phyloP scores from a whole-genome alignment of 35 echinoderm and acorn worm genomes.

The Lytechinus pictus region DNA sequence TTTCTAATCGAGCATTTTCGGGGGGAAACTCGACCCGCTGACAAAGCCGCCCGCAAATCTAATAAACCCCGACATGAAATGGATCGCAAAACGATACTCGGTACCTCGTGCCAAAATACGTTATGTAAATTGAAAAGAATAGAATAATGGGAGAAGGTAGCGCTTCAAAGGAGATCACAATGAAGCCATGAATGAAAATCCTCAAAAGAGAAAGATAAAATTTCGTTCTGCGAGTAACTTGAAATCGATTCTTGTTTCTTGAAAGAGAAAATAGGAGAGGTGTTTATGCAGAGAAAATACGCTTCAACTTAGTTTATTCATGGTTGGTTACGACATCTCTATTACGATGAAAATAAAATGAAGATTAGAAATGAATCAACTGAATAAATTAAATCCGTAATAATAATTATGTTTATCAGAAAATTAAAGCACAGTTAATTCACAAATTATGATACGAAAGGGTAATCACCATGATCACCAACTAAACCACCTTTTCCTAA shows the following conservation, averaged over 20 bases:
- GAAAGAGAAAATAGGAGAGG: not conserved
- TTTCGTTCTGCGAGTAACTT: not conserved
- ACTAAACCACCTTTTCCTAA: too few species aligned
- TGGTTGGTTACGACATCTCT: too few species aligned
- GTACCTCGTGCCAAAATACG: constrained; percentile 20
- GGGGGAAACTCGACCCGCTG: constrained; percentile 7
- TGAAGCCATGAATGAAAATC: not conserved
- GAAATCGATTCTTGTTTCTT: not conserved
- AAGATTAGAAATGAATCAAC: too few species aligned
- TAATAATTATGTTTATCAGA: too few species aligned
- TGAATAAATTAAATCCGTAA: too few species aligned
- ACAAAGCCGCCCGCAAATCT: constrained; percentile 38
- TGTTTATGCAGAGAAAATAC: not conserved
- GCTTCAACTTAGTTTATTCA: too few species aligned
- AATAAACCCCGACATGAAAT: constrained; percentile 32
- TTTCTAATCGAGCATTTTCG: not conserved
- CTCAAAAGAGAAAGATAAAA: not conserved
- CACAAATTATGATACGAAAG: too few species aligned
- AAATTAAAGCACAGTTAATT: too few species aligned
- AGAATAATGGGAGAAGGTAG: not conserved
- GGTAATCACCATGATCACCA: too few species aligned
- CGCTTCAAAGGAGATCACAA: not conserved
- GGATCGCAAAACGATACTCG: constrained; percentile 24
- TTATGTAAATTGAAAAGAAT: constrained; percentile 30
- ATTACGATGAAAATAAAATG: too few species aligned